phyloP scores from a whole-genome alignment of 1,140 invertebrate genomes.

The Thaumatotibia leucotreta region DNA sequence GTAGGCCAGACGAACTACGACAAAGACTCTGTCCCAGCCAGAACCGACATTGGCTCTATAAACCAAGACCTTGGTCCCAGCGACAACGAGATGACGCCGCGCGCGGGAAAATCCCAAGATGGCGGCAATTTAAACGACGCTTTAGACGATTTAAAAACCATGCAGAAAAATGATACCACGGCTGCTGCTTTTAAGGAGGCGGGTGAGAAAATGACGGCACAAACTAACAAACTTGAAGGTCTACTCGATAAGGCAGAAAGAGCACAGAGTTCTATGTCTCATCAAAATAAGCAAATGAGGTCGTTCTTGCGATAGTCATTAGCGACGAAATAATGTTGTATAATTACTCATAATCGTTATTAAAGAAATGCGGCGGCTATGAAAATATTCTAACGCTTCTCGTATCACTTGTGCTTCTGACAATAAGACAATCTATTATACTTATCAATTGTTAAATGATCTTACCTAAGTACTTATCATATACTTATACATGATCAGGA shows the following conservation, averaged over 20 bases:
- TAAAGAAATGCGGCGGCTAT: background rate
- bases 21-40: conserved; percentile 50
- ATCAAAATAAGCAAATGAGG: conserved; percentile 86
- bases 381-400: background rate
- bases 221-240: conserved; percentile 80
- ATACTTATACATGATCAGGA: too few species aligned
- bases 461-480: too few species aligned
- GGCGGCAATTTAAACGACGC: conserved; percentile 62
- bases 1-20: conserved; percentile 63
- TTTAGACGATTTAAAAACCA: conserved; percentile 68
- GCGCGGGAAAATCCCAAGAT: conserved; percentile 36
- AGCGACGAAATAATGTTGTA: background rate
- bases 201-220: conserved; percentile 77
- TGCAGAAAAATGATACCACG: conserved; percentile 53
- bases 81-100: conserved; percentile 55
- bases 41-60: conserved; percentile 46
- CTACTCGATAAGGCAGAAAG: conserved; percentile 82
- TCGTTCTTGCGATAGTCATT: conserved; percentile 78
- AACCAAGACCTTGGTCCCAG: conserved; percentile 57
- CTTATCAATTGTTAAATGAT: too few species aligned
- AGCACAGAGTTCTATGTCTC: conserved; percentile 80
- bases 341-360: background rate
- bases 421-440: background rate
- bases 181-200: conserved; percentile 69
- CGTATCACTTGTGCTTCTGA: background rate